Evolutionary conservation across 2,113 vertebrate genomes (phyloP).

Genomic region (Thinocorus orbignyianus): DNA sequence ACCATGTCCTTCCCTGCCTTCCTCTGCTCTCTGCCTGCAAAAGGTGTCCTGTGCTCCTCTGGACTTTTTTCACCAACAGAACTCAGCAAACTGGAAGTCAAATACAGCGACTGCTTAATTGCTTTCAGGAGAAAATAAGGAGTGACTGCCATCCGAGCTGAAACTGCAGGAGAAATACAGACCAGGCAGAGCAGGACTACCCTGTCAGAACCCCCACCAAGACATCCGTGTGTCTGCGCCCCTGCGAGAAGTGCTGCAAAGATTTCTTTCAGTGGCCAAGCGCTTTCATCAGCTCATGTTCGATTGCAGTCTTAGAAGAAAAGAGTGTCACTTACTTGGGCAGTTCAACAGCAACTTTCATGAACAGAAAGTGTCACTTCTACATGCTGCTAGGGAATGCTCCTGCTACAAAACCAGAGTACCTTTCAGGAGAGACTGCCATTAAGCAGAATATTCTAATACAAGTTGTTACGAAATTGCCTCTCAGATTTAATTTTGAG

Average conservation of each 20-base stretch:
- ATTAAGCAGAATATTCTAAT: background rate
- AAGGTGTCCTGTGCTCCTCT: background rate
- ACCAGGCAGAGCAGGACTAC: background rate
- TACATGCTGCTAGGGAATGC: background rate
- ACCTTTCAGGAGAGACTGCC: background rate
- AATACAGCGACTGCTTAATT: background rate
- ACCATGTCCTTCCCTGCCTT: background rate
- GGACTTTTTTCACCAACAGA: background rate
- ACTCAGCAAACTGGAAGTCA: background rate
- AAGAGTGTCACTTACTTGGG: background rate
- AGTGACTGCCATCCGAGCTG: background rate
- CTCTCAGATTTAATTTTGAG: background rate
- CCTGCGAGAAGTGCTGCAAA: accelerated
- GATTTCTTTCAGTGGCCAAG: background rate
- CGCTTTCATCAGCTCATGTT: background rate
- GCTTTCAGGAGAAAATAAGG: background rate
- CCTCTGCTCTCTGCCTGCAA: background rate
- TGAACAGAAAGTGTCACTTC: background rate
- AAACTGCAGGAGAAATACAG: background rate
- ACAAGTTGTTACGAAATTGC: background rate
- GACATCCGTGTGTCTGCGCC: background rate
- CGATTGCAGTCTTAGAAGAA: background rate
- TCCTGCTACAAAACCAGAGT: accelerated
- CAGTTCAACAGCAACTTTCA: background rate
- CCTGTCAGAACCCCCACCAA: background rate